These are phyloP conservation scores for Varanus komodoensis DNA, from an alignment of 2,113 vertebrate species.

Conservation along the genomic window DNA sequence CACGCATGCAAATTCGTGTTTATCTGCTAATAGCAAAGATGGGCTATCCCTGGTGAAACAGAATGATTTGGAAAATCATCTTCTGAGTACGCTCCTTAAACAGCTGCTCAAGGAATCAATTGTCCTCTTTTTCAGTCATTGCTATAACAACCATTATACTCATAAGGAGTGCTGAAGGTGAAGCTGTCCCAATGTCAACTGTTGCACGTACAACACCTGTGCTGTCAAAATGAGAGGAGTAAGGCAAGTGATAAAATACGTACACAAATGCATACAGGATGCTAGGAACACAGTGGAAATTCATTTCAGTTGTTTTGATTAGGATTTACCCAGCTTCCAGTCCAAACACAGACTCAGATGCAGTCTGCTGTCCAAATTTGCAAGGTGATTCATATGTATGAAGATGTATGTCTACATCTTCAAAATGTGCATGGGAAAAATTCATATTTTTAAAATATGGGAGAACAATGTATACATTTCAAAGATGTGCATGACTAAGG, in stretches of 20 bases:
- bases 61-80: neutral
- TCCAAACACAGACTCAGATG: no score
- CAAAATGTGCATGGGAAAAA: no score
- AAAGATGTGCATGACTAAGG: no score
- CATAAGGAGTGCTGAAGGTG: neutral
- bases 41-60: neutral
- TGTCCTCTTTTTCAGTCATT: neutral
- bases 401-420: no score
- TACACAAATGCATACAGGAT: neutral
- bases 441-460: no score
- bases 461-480: no score
- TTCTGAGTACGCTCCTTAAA: neutral
- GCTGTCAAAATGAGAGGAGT: neutral
- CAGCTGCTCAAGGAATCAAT: fast-evolving
- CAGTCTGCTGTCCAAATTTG: no score
- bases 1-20: neutral
- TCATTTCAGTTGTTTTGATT: no score
- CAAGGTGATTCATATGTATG: no score
- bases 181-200: neutral
- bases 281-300: no score
- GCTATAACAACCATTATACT: neutral
- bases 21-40: neutral
- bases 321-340: no score
- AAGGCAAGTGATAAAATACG: neutral
- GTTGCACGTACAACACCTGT: neutral